phyloP scores from a whole-genome alignment of 2,113 vertebrate genomes.

The Melospiza georgiana region DNA sequence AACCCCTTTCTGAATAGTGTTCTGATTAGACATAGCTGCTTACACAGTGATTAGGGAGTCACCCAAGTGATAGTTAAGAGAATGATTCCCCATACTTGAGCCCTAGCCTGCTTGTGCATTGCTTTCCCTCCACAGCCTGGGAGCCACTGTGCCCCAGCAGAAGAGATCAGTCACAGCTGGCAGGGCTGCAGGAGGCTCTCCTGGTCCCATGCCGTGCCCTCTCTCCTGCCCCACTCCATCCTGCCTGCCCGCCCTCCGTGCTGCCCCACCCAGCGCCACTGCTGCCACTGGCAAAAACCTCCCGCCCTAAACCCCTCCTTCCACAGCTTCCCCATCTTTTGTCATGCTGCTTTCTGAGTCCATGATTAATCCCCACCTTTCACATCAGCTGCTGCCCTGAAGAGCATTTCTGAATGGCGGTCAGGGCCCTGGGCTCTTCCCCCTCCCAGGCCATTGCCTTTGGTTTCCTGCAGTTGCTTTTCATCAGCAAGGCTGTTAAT shows the following conservation, averaged over 20 bases:
- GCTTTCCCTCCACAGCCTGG: not conserved
- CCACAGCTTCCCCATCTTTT: not conserved
- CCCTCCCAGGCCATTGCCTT: not conserved
- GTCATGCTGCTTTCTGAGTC: not conserved
- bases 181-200: not conserved
- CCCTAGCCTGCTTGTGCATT: not conserved
- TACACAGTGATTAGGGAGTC: not conserved
- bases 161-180: too few species aligned
- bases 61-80: not conserved
- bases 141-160: not conserved
- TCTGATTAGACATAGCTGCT: not conserved
- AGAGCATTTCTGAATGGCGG: not conserved
- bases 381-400: not conserved
- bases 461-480: not conserved
- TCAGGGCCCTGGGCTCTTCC: not conserved
- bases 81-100: not conserved
- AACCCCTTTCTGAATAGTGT: not conserved
- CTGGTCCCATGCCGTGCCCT: too few species aligned
- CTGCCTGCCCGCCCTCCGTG: rapidly evolving
- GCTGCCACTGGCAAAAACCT: not conserved
- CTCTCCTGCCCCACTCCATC: not conserved
- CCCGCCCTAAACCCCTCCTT: not conserved
- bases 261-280: rapidly evolving
- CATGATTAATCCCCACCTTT: not conserved
- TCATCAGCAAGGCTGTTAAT: not conserved